Evolutionary conservation across 2,888 invertebrate genomes (phyloP).

Genomic region (Nephrotoma flavescens): DNA sequence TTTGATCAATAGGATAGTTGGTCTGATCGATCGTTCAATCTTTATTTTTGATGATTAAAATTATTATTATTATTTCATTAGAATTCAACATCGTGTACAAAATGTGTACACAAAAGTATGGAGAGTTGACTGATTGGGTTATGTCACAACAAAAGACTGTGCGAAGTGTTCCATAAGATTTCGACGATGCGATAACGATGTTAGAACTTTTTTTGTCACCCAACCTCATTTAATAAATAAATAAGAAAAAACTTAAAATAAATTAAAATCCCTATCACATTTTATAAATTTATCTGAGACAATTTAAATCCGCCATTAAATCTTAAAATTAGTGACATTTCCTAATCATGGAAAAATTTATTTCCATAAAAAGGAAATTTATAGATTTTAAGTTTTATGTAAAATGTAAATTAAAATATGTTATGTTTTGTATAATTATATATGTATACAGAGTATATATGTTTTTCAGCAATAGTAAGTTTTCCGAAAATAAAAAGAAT

Average conservation of each 20-base stretch:
- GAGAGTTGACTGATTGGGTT: not conserved
- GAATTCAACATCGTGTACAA: not conserved
- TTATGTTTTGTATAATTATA: not conserved
- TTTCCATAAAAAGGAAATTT: not conserved
- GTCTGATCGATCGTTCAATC: not conserved
- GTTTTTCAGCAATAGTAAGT: not conserved
- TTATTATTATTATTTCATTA: not conserved
- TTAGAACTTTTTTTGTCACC: not conserved
- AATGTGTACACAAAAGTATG: not conserved
- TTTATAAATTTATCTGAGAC: not conserved
- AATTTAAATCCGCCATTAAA: conserved; percentile 7
- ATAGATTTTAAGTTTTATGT: not conserved
- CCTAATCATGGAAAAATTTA: conserved; percentile 3
- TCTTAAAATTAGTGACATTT: conserved; percentile 5
- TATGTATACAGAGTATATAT: not conserved
- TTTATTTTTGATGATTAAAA: not conserved
- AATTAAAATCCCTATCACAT: not conserved
- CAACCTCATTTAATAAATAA: not conserved
- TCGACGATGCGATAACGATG: not conserved
- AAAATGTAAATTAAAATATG: not conserved
- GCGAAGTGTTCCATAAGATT: not conserved
- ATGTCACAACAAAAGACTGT: not conserved
- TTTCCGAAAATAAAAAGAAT: not conserved
- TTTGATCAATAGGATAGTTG: not conserved
- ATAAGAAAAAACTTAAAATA: not conserved